Evolutionary conservation across 2,888 invertebrate genomes (phyloP).

Genomic region (Epistrophe eligans): DNA sequence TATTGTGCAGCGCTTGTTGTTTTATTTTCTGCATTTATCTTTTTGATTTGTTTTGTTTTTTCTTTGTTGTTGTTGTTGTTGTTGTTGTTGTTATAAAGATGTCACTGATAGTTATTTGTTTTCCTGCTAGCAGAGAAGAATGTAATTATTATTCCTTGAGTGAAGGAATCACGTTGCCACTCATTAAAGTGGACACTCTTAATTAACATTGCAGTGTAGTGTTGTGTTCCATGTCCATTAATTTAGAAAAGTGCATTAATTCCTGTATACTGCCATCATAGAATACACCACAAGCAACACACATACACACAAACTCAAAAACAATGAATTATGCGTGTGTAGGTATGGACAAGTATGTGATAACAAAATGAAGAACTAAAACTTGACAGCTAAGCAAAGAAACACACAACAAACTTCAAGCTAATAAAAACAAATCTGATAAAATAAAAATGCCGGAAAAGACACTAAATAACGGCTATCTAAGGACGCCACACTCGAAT

Average conservation of each 20-base stretch:
- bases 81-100: conserved; percentile 43
- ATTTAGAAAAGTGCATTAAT: conserved; percentile 62
- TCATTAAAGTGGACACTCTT: conserved; percentile 73
- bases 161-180: conserved; percentile 63
- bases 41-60: background rate
- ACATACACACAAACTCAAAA: background rate
- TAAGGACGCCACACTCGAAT: conserved; percentile 78
- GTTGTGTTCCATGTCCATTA: background rate
- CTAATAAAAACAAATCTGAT: conserved; percentile 52
- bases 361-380: conserved; percentile 64
- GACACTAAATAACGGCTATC: conserved; percentile 83
- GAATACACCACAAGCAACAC: background rate
- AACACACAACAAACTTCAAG: conserved; percentile 33
- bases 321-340: conserved; percentile 26
- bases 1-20: conserved; percentile 13
- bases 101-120: conserved; percentile 53
- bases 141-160: conserved; percentile 68
- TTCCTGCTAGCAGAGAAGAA: conserved; percentile 62
- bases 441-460: conserved; percentile 78
- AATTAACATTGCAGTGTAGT: conserved; percentile 66
- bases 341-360: conserved; percentile 40
- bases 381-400: conserved; percentile 45
- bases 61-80: background rate
- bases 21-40: conserved; percentile 8
- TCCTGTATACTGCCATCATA: conserved; percentile 17